Conservation (phyloP, 1,140 invertebrate genomes). For the Portunus trituberculatus region DNA sequence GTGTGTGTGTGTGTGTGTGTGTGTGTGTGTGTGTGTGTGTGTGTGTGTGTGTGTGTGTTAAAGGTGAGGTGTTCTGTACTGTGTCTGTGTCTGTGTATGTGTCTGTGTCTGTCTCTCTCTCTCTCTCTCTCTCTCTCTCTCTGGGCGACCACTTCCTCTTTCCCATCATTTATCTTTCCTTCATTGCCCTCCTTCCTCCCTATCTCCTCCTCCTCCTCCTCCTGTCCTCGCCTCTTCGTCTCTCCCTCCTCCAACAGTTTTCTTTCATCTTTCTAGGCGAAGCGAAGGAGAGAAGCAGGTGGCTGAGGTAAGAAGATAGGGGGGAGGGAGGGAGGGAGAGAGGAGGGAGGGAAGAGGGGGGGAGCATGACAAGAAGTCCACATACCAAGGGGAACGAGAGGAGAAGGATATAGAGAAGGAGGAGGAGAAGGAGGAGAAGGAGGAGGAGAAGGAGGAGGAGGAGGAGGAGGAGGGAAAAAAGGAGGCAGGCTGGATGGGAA, state of each 20-base stretch:
- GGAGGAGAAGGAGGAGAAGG: background rate
- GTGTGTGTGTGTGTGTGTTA: too few relatives aligned
- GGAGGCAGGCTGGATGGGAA: too few relatives aligned
- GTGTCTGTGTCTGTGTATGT: background rate
- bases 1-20: too few relatives aligned
- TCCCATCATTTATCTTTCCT: background rate
- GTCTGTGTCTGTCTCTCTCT: background rate
- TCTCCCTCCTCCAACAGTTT: background rate
- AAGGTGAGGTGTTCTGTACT: too few relatives aligned
- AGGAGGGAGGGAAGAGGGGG: background rate
- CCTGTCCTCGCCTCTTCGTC: background rate
- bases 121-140: background rate
- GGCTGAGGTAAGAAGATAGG: background rate
- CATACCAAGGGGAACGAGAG: slow-evolving; percentile 39
- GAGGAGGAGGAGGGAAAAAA: too few relatives aligned
- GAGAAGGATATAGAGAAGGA: background rate
- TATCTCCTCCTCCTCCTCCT: background rate
- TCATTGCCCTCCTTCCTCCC: background rate
- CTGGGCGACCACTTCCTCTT: background rate
- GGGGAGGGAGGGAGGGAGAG: background rate
- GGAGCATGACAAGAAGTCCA: slow-evolving; percentile 5
- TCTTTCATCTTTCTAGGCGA: background rate
- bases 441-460: too few relatives aligned
- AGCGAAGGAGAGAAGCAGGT: too few relatives aligned
- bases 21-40: too few relatives aligned